Evolutionary conservation across 1,140 invertebrate genomes (phyloP), one percentile per base, ranked within the genome.

Genomic region (Atopsyche davidsoni): DNA sequence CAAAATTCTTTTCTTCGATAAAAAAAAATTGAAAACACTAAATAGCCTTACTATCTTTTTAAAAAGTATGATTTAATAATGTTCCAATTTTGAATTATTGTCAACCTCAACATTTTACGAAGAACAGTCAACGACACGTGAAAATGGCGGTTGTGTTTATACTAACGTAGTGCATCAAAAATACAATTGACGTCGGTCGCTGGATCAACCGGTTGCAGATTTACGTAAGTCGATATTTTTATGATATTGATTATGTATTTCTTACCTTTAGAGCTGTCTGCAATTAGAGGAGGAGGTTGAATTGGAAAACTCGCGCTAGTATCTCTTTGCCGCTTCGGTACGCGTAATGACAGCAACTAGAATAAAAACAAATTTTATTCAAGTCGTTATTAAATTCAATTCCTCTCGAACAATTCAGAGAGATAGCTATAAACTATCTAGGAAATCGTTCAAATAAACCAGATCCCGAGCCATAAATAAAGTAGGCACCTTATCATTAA

Each of bases 291-390:
- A 2, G 78, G 74, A 22, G 76, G 73, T 55, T 70, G 73, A 19
- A 68, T 50, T 69, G 72, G 9, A 60, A 60, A 51, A 35, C 66
- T 11, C 57, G 41, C 34, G 24, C 46, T 32, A 60, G 44, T 48
- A 60, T 65, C 55, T 61, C 60, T 51, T 59, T 63, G 43, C 44
- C 77, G 61, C 59, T 79, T 80, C 19, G 66, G 73, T 46, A 76
- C 76, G 55, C 76, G 58, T 16, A 80, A 57, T 0, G 77, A 72
- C 66, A 80, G 68, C 24, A 80, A 53, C 79, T 80, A 66, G 3
- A 72, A 75, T 31, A 55, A 64, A 59, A 57, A 60, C 38, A 39
- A 36, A 32, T 34, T 28, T 28, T 28, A n/a, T n/a, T n/a, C n/a
- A n/a, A n/a, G n/a, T n/a, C n/a, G n/a, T n/a, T n/a, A n/a, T n/a